These are phyloP conservation scores for Phymanthus crucifer DNA, from an alignment of 92 coral and sea anemone species.

Conservation along the genomic window DNA sequence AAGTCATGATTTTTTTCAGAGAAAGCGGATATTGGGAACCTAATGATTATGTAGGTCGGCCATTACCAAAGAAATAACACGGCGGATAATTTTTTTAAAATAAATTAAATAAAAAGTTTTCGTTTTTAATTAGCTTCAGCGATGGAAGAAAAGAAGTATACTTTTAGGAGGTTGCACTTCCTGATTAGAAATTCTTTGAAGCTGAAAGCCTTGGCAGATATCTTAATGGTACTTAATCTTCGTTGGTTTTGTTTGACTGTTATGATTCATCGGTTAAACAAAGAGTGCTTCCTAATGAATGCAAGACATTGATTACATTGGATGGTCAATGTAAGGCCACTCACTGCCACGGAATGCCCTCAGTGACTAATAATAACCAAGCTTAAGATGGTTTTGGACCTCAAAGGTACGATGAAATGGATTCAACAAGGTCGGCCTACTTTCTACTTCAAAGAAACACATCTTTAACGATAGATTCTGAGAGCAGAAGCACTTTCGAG, in stretches of 20 bases:
- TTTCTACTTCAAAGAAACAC: neutral
- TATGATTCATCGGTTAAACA: neutral
- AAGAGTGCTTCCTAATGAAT: neutral
- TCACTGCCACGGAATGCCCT: neutral
- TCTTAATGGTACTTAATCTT: neutral
- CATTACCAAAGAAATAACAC: too few species aligned
- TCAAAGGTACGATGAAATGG: neutral
- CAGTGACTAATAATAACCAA: neutral
- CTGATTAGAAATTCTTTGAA: neutral
- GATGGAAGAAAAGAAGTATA: too few species aligned
- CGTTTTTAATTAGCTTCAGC: too few species aligned
- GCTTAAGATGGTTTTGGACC: neutral
- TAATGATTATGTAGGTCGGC: too few species aligned
- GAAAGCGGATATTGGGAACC: too few species aligned
- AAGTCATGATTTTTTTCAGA: too few species aligned
- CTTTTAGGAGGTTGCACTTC: neutral
- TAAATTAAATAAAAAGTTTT: too few species aligned
- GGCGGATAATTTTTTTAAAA: too few species aligned
- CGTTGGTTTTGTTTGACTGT: neutral
- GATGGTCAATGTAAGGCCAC: neutral
- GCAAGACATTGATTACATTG: neutral
- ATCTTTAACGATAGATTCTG: neutral
- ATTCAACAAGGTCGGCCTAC: neutral
- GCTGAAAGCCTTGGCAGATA: neutral
- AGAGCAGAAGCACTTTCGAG: slow-evolving; percentile 44